A percentile compares a stretch with the other conserved stretches of the same genome.
phyloP scores from a whole-genome alignment of 2,888 invertebrate species.

The Chloroclystis v-ata region DNA sequence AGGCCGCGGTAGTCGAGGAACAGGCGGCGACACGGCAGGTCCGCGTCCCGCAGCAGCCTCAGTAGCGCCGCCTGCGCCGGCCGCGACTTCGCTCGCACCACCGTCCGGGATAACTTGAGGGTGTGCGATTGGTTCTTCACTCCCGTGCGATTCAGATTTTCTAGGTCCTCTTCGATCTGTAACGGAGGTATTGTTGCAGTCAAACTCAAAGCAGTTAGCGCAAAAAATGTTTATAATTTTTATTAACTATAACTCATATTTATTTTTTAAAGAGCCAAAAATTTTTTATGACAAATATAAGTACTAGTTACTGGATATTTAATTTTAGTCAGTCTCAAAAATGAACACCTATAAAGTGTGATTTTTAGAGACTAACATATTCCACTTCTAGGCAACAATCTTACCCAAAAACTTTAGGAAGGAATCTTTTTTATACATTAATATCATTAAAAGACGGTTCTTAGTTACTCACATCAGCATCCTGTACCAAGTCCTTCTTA shows the following conservation, averaged over 20 bases:
- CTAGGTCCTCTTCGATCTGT: conserved; percentile 92
- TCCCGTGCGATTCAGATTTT: conserved; percentile 85
- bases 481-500: conserved; percentile 61
- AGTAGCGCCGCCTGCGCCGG: conserved; percentile 87
- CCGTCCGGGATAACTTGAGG: conserved; percentile 90
- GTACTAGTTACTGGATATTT: background rate
- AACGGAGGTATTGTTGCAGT: no score
- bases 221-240: background rate
- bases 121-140: conserved; percentile 94
- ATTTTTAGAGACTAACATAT: no score
- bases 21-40: conserved; percentile 88
- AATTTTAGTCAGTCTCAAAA: no score
- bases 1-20: conserved; percentile 97
- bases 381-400: no score
- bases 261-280: background rate
- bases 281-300: background rate
- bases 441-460: background rate
- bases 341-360: no score
- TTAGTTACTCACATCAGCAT: conserved; percentile 65
- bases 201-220: no score
- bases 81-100: conserved; percentile 93
- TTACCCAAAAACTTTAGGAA: no score
- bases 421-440: no score
- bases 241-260: background rate
- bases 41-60: conserved; percentile 86